These are phyloP conservation scores for Lycia hirtaria DNA, from an alignment of 2,888 invertebrate genomes.

Conservation along the genomic window DNA sequence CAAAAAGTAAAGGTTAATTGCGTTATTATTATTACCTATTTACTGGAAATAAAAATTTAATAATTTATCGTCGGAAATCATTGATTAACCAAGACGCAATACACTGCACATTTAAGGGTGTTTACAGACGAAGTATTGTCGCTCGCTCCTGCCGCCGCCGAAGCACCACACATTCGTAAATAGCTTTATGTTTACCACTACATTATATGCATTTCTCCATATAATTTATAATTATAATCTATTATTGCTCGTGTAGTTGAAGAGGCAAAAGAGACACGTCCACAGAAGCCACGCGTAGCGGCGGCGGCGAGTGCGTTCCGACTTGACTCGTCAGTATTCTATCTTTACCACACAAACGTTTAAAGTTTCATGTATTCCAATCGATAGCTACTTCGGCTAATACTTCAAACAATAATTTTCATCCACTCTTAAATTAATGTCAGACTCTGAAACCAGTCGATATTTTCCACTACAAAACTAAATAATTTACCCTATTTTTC, in stretches of 20 bases:
- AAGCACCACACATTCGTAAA: constrained; percentile 9
- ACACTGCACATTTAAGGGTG: constrained; percentile 52
- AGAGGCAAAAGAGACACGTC: constrained; percentile 12
- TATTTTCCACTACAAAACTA: constrained; percentile 61
- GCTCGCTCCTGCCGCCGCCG: constrained; percentile 32
- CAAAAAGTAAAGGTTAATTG: constrained; percentile 67
- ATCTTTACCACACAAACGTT: constrained; percentile 25
- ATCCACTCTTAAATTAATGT: constrained; percentile 61
- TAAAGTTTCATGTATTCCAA: constrained; percentile 20
- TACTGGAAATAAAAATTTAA: constrained; percentile 59
- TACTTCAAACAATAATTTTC: constrained; percentile 76
- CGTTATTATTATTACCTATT: constrained; percentile 55
- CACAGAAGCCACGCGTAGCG: constrained; percentile 9
- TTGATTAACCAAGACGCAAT: constrained; percentile 70
- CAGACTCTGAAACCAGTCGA: constrained; percentile 73
- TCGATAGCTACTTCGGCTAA: constrained; percentile 39
- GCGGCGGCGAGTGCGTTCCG: neutral
- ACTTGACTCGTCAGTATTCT: neutral
- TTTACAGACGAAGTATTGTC: constrained; percentile 42
- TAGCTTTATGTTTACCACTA: constrained; percentile 5
- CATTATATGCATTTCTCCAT: constrained; percentile 9
- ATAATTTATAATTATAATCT: constrained; percentile 17
- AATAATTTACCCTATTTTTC: constrained; percentile 62
- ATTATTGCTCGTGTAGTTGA: constrained; percentile 24
- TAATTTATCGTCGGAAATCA: constrained; percentile 57